These are phyloP conservation scores for Liodrosophila aerea DNA, from an alignment of 2,888 invertebrate species.

Conservation along the genomic window DNA sequence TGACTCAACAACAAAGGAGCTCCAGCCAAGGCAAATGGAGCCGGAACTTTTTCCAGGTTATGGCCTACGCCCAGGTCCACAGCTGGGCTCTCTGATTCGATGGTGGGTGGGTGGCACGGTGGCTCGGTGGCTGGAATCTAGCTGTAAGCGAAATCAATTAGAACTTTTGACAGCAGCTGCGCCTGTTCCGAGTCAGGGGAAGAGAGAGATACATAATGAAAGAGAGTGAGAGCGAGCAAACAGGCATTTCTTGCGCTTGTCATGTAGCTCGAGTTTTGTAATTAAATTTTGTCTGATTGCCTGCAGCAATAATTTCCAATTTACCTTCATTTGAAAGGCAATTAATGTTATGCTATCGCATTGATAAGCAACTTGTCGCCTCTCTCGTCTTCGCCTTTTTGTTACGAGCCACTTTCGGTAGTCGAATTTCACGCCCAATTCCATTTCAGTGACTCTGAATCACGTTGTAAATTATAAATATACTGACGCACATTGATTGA, in stretches of 20 bases:
- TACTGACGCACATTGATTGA: neutral
- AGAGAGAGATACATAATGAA: neutral
- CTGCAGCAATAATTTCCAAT: constrained; percentile 64
- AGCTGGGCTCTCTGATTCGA: constrained; percentile 32
- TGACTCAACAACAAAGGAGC: constrained; percentile 58
- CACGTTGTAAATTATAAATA: constrained; percentile 21
- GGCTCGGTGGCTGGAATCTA: constrained; percentile 19
- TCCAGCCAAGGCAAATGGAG: constrained; percentile 19
- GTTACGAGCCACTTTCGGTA: constrained; percentile 15
- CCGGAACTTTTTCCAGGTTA: constrained; percentile 58
- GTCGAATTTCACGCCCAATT: constrained; percentile 20
- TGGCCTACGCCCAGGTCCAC: constrained; percentile 36
- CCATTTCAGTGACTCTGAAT: constrained; percentile 34
- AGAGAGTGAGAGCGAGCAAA: neutral
- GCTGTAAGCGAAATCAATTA: constrained; percentile 73
- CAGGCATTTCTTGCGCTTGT: constrained; percentile 20
- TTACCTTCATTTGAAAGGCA: constrained; percentile 62
- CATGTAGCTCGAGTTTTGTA: constrained; percentile 46
- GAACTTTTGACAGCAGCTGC: constrained; percentile 67
- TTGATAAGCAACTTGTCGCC: constrained; percentile 46
- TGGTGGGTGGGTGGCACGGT: constrained; percentile 7
- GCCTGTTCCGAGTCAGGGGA: constrained; percentile 25
- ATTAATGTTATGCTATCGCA: constrained; percentile 65
- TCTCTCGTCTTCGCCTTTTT: neutral
- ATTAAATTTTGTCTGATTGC: constrained; percentile 67